phyloP scores from a whole-genome alignment of 2,888 invertebrate genomes.

The Trileptium ribeirensis region DNA sequence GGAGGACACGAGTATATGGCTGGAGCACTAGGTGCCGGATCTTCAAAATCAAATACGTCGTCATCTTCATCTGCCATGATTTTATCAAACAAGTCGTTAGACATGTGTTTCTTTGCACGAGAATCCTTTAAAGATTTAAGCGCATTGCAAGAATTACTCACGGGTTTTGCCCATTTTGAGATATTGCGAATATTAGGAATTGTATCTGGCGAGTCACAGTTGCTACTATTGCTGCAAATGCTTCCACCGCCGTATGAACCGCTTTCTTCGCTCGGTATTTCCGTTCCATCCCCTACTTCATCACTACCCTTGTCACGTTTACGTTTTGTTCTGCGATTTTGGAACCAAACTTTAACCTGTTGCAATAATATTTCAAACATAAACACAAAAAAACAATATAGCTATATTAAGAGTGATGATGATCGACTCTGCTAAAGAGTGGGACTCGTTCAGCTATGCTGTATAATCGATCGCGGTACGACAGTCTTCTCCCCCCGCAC shows the following conservation, averaged over 20 bases:
- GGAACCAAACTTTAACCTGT: conserved; percentile 52
- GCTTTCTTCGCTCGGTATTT: background rate
- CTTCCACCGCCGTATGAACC: no score
- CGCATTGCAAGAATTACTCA: no score
- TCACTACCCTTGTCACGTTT: conserved; percentile 44
- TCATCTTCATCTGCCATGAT: background rate
- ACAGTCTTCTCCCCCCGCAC: no score
- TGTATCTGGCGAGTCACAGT: background rate
- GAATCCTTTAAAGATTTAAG: no score
- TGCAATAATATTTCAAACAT: no score
- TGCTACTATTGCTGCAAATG: background rate
- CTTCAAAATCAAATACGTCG: background rate
- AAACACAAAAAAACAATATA: no score
- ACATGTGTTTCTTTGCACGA: background rate
- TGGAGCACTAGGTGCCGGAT: background rate
- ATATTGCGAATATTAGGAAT: no score
- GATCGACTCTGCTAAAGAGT: no score
- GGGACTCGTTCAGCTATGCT: no score
- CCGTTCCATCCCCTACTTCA: background rate
- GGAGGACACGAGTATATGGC: conserved; percentile 7
- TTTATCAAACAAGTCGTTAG: background rate
- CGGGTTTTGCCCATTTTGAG: no score
- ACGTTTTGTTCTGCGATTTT: conserved; percentile 49
- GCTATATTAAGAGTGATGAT: no score
- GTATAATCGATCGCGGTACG: no score